Conservation (phyloP, 2,888 invertebrate species). For the Apodemia duryi region DNA sequence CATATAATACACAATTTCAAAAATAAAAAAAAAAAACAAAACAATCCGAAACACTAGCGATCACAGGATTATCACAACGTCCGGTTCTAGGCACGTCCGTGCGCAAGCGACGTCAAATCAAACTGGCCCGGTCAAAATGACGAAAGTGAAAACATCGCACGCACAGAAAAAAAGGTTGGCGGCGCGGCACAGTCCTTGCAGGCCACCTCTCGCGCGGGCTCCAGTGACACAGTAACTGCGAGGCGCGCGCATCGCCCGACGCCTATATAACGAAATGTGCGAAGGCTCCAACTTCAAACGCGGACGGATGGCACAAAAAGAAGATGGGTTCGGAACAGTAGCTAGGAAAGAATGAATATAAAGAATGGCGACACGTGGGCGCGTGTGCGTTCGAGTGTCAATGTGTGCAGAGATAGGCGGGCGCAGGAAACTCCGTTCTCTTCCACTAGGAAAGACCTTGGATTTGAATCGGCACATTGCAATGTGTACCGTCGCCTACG, state of each 20-base stretch:
- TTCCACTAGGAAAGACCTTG: conserved; percentile 81
- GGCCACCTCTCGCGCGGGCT: conserved; percentile 74
- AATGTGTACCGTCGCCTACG: conserved; percentile 77
- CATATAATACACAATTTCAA: conserved; percentile 56
- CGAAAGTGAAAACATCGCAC: conserved; percentile 80
- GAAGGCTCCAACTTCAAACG: conserved; percentile 67
- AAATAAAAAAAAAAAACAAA: conserved; percentile 52
- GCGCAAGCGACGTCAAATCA: conserved; percentile 76
- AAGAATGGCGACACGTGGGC: conserved; percentile 71
- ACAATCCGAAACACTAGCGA: conserved; percentile 71
- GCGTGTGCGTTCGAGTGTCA: conserved; percentile 68
- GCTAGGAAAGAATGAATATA: conserved; percentile 73
- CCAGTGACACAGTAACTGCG: conserved; percentile 77
- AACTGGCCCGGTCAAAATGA: conserved; percentile 79
- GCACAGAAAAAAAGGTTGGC: conserved; percentile 74
- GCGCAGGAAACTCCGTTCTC: conserved; percentile 80
- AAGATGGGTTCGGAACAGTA: conserved; percentile 73
- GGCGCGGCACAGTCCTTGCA: conserved; percentile 74
- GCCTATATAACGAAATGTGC: conserved; percentile 75
- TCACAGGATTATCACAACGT: conserved; percentile 73
- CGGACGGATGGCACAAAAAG: conserved; percentile 70
- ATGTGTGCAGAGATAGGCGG: conserved; percentile 76
- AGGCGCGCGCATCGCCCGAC: conserved; percentile 69
- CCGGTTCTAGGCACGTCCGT: conserved; percentile 73
- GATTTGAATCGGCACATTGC: conserved; percentile 77